Evolutionary conservation across 2,888 invertebrate genomes (phyloP).

Genomic region (Candidula unifasciata): DNA sequence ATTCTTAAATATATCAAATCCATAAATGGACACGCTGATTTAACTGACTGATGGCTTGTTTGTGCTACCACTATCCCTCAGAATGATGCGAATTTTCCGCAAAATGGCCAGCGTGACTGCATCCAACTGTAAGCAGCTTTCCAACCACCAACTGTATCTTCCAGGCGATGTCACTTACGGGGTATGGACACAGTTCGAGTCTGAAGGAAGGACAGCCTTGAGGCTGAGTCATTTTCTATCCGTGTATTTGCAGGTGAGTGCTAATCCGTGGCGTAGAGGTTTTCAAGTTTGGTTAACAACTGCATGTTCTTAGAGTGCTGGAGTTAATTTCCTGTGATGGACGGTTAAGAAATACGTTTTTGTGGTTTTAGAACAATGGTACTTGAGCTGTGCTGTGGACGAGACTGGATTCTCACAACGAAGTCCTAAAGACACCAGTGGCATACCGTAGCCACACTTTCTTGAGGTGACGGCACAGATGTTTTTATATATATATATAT

Average conservation of each 20-base stretch:
- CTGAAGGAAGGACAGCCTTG: conserved; percentile 96
- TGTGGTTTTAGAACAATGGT: too few relatives aligned
- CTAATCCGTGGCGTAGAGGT: not conserved
- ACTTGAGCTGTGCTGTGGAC: too few relatives aligned
- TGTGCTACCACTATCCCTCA: not conserved
- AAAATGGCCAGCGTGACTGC: conserved; percentile 57
- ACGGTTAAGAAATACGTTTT: too few relatives aligned
- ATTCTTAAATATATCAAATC: too few relatives aligned
- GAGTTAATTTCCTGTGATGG: not conserved
- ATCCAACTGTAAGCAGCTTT: conserved; percentile 75
- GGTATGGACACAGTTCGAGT: conserved; percentile 89
- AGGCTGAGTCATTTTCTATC: conserved; percentile 95
- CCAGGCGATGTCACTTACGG: conserved; percentile 92
- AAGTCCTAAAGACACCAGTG: too few relatives aligned
- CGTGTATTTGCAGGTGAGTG: conserved; percentile 83
- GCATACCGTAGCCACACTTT: too few relatives aligned
- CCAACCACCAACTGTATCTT: conserved; percentile 86
- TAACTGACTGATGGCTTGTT: too few relatives aligned
- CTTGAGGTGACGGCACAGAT: too few relatives aligned
- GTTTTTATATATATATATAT: too few relatives aligned
- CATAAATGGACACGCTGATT: too few relatives aligned
- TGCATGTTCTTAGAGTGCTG: not conserved
- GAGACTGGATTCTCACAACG: too few relatives aligned
- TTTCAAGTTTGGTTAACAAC: not conserved
- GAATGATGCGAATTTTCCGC: conserved; percentile 58